Evolutionary conservation across 2,113 vertebrate genomes (phyloP).

Genomic region (Trematomus loennbergii): DNA sequence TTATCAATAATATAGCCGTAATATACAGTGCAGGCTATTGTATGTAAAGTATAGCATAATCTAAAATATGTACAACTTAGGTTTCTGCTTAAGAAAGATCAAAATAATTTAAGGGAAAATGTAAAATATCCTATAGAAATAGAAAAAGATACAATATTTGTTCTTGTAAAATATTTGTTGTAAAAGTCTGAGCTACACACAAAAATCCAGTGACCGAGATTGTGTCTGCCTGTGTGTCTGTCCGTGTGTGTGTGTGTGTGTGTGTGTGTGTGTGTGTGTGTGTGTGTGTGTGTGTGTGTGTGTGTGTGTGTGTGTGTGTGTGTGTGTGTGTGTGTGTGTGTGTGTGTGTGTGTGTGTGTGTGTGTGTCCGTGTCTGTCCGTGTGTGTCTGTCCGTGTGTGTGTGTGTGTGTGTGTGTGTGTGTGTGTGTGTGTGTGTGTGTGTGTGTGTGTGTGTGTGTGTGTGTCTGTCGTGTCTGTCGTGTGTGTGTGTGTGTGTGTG

Average conservation of each 20-base stretch:
- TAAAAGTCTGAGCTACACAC: conserved; percentile 27
- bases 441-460: conserved; percentile 1
- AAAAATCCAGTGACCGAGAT: conserved; percentile 1
- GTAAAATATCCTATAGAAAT: not conserved
- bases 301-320: conserved; percentile 4
- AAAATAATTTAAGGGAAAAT: not conserved
- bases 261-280: not conserved
- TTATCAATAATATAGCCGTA: too few species aligned
- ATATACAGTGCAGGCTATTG: too few species aligned
- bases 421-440: not conserved
- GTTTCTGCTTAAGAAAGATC: not conserved
- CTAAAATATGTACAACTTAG: not conserved
- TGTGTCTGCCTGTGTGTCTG: conserved; percentile 38
- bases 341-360: not conserved
- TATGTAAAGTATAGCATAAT: too few species aligned
- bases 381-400: not conserved
- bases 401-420: not conserved
- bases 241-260: not conserved
- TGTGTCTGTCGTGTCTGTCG: not conserved
- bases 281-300: not conserved
- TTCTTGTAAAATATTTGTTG: conserved; percentile 12
- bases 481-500: conserved; percentile 26
- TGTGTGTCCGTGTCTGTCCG: not conserved
- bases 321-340: conserved; percentile 41
- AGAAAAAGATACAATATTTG: conserved; percentile 18